Base-by-base conservation (phyloP, 2,888 invertebrate genomes). In the Brachypalpus laphriformis region DNA sequence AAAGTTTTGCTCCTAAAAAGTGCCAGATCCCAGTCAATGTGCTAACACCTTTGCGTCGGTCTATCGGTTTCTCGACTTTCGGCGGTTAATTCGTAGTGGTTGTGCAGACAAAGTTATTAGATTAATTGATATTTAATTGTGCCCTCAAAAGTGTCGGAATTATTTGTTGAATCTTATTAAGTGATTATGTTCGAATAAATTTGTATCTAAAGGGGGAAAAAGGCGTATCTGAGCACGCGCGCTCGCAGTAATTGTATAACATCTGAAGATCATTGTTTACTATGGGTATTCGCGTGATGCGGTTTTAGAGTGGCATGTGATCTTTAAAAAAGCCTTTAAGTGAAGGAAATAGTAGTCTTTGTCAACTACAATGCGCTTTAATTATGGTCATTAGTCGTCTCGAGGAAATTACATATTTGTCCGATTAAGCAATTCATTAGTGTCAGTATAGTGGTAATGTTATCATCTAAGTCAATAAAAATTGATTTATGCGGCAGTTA, bases 81-180 rank as follows among this genome's bases (percentile, higher is more conserved):
- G 25, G 22, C 59, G 71, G 45, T 59, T 70, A 11, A 34, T 57
- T 45, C 8, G 7, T 8, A 6, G n/a, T n/a, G n/a, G n/a, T n/a
- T n/a, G n/a, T n/a, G n/a, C 1, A 37, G 20, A 49, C 1, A 3
- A 47, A 42, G 9, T 59, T 40, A n/a, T 40, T 25, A 8, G 45
- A 31, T 34, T 20, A 68, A 20, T 68, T 31, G 40, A 25, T 40
- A 6, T 28, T n/a, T 4, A 31, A 63, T 47, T 47, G 47, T 25
- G 42, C 45, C 65, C 5, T 42, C 4, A 57, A 3, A 49, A 20
- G 34, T 74, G 31, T 22, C 22, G 45, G 49, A 65, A 74, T 57
- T 74, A 81, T 74, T 75, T 68, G 68, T 68, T 75, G 59, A 66
- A 51, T 25, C 11, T 49, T 14, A 51, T 14, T 40, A 40, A 40